Evolutionary conservation across 37 sponge, comb jelly and placozoan genomes (phyloP).

Genomic region (Agelas oroides): DNA sequence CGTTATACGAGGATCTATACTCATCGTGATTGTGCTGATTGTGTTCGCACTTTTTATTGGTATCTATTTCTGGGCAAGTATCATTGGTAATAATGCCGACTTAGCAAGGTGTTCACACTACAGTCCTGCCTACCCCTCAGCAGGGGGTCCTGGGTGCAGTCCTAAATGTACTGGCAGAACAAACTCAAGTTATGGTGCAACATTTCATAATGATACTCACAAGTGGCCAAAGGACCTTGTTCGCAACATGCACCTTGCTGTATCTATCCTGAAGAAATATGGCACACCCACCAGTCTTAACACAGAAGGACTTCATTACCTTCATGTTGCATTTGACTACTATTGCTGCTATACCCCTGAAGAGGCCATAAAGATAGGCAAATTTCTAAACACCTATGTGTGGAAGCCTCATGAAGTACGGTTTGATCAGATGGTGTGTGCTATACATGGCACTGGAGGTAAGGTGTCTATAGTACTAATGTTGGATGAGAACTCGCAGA

Average conservation of each 20-base stretch:
- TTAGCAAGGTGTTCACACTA: background rate
- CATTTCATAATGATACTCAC: constrained; percentile 9
- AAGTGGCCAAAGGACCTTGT: constrained; percentile 7
- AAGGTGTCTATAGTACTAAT: constrained; percentile 24
- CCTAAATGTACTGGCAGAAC: background rate
- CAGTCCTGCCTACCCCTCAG: constrained; percentile 31
- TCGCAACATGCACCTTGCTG: constrained; percentile 9
- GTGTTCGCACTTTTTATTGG: constrained; percentile 15
- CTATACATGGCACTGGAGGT: constrained; percentile 22
- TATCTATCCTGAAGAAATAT: constrained; percentile 9
- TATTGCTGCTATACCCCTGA: constrained; percentile 24
- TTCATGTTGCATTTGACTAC: constrained; percentile 25
- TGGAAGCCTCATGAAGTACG: constrained; percentile 13
- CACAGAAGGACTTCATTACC: background rate
- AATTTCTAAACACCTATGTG: constrained; percentile 10
- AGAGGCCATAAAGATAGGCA: constrained; percentile 7
- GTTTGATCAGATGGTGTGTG: constrained; percentile 26
- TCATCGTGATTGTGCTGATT: background rate
- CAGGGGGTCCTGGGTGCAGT: constrained; percentile 33
- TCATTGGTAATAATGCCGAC: too few relatives aligned
- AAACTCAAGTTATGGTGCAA: background rate
- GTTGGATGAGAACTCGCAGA: constrained; percentile 7
- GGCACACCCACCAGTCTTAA: background rate
- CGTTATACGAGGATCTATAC: too few relatives aligned
- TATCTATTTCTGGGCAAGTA: too few relatives aligned